A percentile compares a stretch with the other conserved stretches of the same genome.
Conservation (phyloP, 2,797 vertebrate species). For the Enteromius treurensis region DNA sequence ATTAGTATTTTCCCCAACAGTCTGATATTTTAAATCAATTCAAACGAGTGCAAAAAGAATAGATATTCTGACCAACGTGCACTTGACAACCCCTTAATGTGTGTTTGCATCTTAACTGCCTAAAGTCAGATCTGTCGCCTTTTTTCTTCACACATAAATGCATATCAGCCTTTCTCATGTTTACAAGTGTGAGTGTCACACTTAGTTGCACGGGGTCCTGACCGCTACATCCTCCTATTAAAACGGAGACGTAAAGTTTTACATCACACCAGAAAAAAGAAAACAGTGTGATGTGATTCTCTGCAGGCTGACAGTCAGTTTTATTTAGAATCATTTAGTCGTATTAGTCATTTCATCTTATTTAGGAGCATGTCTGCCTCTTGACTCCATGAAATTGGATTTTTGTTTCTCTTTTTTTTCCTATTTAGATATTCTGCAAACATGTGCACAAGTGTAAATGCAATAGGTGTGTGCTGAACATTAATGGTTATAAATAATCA, state of each 20-base stretch:
- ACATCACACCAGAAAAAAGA: constrained; percentile 2
- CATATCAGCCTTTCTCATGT: background rate
- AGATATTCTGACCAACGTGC: background rate
- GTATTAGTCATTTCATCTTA: constrained; percentile 25
- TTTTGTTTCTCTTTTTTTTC: background rate
- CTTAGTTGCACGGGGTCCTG: background rate
- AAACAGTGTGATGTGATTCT: background rate
- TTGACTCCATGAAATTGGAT: constrained; percentile 23
- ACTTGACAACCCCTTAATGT: background rate
- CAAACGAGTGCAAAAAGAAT: background rate
- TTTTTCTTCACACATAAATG: background rate
- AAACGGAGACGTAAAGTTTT: background rate
- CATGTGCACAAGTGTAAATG: background rate
- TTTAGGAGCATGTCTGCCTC: constrained; percentile 27
- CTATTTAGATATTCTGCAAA: background rate
- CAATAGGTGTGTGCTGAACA: background rate
- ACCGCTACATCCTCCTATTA: background rate
- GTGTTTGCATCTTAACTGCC: background rate
- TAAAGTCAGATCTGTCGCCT: background rate
- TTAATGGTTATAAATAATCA: background rate
- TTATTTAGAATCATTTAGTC: constrained; percentile 24
- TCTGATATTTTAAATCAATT: background rate
- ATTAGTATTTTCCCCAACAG: background rate
- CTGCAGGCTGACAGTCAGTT: constrained; percentile 7
- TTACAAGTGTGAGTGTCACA: background rate